Evolutionary conservation across 2,113 vertebrate species (phyloP), one percentile per base, ranked within the genome.

Genomic region (Oxyura jamaicensis): DNA sequence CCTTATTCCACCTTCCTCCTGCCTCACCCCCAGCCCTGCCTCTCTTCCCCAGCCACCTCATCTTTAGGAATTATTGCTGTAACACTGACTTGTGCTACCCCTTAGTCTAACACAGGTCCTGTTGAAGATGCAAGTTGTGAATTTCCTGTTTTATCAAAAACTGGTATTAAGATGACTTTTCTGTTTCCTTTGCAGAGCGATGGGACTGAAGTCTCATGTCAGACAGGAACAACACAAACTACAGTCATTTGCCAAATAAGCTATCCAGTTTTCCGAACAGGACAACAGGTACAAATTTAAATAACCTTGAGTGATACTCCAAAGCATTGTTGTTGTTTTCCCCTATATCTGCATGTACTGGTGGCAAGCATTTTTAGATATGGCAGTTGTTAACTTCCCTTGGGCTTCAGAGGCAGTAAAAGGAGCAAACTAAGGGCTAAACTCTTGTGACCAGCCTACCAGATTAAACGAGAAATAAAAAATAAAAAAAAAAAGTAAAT

Each of bases 171-270:
- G 7, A 29, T 69, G 26, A 56, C 48, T 8, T 75, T 88, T 88
- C 29, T 94, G 26, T 80, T 88, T 92, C 15, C 72, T 82, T 35
- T 95, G 86, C 97, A 99, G 99, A 98, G 88, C 5, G 98, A 99
- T 86, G 98, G 97, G 22, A 98, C 98, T 56, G 98, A 98, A 94
- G 98, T 99, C 18, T 98, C 98, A 0, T 99, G 99, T 97, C 98
- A 98, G 66, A 96, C 97, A 76, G 97, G 85, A 73, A 86, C 97
- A 35, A 84, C 97, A 58, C 97, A 96, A 83, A 98, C 98, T 86
- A 90, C 96, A 10, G 97, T 99, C 29, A 82, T 97, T 69, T 99
- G 99, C 76, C 97, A 98, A 50, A 98, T 99, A 82, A 98, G 98
- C 88, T 99, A 99, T 92, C 99, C 99, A 35, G 98, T 98, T 65